Evolutionary conservation across 2,888 invertebrate species (phyloP), one percentile per base, ranked within the genome.

Genomic region (Cephus nigrinus): DNA sequence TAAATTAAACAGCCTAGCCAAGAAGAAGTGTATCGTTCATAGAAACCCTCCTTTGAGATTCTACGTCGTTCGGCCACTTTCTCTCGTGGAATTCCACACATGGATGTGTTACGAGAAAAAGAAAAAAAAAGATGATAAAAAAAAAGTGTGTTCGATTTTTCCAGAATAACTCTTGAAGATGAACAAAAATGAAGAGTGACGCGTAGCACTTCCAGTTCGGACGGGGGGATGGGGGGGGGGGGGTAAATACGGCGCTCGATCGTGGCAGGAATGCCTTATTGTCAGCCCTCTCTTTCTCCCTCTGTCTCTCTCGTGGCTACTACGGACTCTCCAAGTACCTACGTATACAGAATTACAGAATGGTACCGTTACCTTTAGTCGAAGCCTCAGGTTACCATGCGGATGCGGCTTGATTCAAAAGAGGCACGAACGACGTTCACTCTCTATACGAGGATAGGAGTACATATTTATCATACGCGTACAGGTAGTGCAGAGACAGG

Each of bases 341-440:
- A 31, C 31, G 31, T 71, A 33, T 31, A 71, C 23, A 55, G 23
- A 23, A 55, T 55, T 31, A 71, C 9, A 55, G 23, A 55, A 55
- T 23, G 55, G 23, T 76, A 76, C 76, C 76, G 73, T 76, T 74
- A 74, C 74, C 35, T 35, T 74, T 74, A 74, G 12, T 33, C 33
- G 31, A 30, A 36, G 74, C 5, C 36, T 30, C 23, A 11, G 36
- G 74, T 74, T 74, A 74, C 74, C 35, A 74, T 74, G 74, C 74
- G 74, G 74, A 74, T 74, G 33, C 36, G 33, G 33, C 32, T 71
- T 32, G 15, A 11, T 30, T 32, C 55, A 33, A 31, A 31, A 33
- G 31, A 30, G 71, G 71, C 32, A 33, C 33, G 32, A 33, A 71
- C 30, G 30, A 71, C 71, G 71, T 71, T 71, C 71, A 71, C 32